phyloP scores from a whole-genome alignment of 2,888 invertebrate species.

The Nephrotoma guestfalica region DNA sequence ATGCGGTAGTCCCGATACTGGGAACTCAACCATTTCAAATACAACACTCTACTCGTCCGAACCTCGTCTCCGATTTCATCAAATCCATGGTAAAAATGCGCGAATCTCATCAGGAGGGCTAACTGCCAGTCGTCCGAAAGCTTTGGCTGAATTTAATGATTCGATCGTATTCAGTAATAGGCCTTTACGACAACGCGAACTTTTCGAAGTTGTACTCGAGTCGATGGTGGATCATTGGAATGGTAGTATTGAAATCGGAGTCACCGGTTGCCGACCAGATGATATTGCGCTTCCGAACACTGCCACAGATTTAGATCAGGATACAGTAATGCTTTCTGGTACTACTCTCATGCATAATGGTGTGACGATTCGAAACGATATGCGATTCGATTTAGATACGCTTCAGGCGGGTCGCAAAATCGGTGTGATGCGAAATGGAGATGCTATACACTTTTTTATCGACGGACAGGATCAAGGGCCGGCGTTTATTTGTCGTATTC shows the following conservation, averaged over 20 bases:
- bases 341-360: constrained; percentile 87
- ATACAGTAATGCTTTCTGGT: constrained; percentile 87
- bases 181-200: constrained; percentile 73
- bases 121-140: constrained; percentile 74
- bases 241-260: constrained; percentile 78
- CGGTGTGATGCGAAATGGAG: constrained; percentile 76
- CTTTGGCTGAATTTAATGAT: constrained; percentile 86
- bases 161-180: constrained; percentile 85
- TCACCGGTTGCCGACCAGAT: constrained; percentile 79
- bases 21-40: constrained; percentile 61
- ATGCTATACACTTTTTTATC: constrained; percentile 73
- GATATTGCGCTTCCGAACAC: constrained; percentile 78
- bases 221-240: constrained; percentile 88
- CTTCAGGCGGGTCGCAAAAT: constrained; percentile 64
- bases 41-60: constrained; percentile 48
- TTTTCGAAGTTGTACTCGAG: constrained; percentile 83
- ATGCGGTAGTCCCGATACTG: constrained; percentile 56
- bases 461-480: constrained; percentile 78
- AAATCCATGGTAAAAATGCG: constrained; percentile 79
- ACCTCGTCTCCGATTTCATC: constrained; percentile 60
- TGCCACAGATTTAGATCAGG: constrained; percentile 80
- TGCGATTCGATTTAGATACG: constrained; percentile 72
- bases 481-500: constrained; percentile 64
- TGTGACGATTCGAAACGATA: constrained; percentile 63
- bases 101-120: constrained; percentile 68